These are phyloP conservation scores for Chionomys nivalis DNA, from an alignment of 2,113 vertebrate species.

Conservation along the genomic window DNA sequence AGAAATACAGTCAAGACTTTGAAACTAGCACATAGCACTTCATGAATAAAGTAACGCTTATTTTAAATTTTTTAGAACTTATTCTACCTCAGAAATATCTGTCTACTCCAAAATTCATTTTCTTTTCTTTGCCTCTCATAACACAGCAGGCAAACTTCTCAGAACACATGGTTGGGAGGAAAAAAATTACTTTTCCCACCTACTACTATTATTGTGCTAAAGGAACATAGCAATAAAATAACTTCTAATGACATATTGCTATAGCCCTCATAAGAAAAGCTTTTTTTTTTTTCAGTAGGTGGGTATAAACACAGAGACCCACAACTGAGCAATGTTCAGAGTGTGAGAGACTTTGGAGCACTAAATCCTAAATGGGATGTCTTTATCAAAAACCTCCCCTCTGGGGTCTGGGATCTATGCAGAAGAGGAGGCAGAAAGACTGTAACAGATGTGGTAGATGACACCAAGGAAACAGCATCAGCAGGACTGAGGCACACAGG, in stretches of 20 bases:
- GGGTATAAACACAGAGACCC: neutral
- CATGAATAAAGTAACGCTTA: neutral
- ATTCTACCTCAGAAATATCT: neutral
- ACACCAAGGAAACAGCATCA: neutral
- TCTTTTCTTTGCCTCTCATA: neutral
- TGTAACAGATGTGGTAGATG: neutral
- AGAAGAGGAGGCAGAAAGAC: neutral
- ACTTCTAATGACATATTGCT: neutral
- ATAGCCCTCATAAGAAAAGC: neutral
- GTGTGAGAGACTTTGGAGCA: neutral
- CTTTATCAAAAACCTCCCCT: neutral
- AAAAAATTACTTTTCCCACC: neutral
- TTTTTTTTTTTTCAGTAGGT: neutral
- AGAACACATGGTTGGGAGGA: neutral
- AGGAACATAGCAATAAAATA: neutral
- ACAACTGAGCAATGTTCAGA: neutral
- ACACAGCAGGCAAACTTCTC: neutral
- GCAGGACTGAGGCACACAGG: neutral
- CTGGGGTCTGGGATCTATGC: neutral
- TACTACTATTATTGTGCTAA: neutral
- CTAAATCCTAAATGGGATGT: neutral
- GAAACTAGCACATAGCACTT: neutral
- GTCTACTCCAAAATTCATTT: neutral
- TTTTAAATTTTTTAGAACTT: slow-evolving; percentile 21
- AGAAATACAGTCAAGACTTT: neutral